Evolutionary conservation across 2,888 invertebrate genomes (phyloP).

Genomic region (Plusia festucae): DNA sequence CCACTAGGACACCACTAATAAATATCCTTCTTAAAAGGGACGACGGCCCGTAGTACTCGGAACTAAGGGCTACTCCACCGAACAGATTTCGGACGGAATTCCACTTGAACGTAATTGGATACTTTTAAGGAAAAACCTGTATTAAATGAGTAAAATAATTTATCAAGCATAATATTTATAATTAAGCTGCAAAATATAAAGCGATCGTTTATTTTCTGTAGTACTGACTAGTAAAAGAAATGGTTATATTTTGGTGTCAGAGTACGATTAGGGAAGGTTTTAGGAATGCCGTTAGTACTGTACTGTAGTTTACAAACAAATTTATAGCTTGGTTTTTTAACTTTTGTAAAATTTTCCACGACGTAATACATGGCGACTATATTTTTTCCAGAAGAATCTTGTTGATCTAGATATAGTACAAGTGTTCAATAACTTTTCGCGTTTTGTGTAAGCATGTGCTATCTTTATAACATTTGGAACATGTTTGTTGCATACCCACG

Average conservation of each 20-base stretch:
- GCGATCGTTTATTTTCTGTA: neutral
- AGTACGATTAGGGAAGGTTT: constrained; percentile 4
- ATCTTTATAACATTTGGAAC: constrained; percentile 13
- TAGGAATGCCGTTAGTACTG: constrained; percentile 1
- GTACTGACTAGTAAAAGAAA: neutral
- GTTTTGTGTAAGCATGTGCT: constrained; percentile 8
- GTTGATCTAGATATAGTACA: constrained; percentile 5
- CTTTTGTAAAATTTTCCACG: neutral
- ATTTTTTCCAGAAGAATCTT: neutral
- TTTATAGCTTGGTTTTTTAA: neutral
- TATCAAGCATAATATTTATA: too few relatives aligned
- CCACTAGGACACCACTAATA: constrained; percentile 28
- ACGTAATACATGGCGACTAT: neutral
- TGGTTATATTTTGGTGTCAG: constrained; percentile 2
- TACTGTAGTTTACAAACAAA: neutral
- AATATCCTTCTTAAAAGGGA: constrained; percentile 6
- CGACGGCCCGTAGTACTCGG: neutral
- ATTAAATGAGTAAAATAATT: neutral
- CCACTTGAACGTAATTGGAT: neutral
- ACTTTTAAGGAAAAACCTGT: neutral
- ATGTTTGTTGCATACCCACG: constrained; percentile 19
- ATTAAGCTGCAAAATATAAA: too few relatives aligned
- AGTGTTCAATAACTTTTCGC: constrained; percentile 3
- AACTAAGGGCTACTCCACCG: neutral
- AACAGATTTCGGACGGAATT: neutral